Evolutionary conservation across 2,797 vertebrate species (phyloP), one percentile per base, ranked within the genome.

Genomic region (Ptychadena robeensis): DNA sequence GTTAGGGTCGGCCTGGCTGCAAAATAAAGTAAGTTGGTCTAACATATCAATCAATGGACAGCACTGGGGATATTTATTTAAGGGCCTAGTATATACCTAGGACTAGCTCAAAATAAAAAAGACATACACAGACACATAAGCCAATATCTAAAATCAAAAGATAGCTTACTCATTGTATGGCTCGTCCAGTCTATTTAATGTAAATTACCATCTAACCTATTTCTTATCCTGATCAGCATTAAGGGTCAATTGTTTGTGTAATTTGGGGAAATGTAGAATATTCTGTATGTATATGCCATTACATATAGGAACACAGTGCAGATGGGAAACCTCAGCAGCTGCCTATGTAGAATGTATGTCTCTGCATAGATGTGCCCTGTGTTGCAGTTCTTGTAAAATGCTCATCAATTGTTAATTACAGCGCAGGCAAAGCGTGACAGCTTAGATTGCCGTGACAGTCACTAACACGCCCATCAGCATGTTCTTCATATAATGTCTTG

Each of bases 351-450:
- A 27, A 53, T 40, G 22, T 59, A 8, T 48, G 38, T 32, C 31
- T 79, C 73, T 83, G 44, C 69, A 59, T 73, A 25, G n/a, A 67
- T 73, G 67, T 72, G 59, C 66, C 61, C 37, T 31, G 8, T 25
- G 44, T 66, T 37, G 35, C 32, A 73, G 64, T 74, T 80, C 77
- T 75, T 79, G 76, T 67, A 64, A 38, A 69, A 84, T 69, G 65
- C 77, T 75, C 64, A 80, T 69, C 77, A 80, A 65, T 64, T 38
- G 77, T 80, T 84, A 84, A 84, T 84, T 84, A 84, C 77, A 80
- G 82, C 80, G 77, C 82, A 70, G 65, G 71, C 77, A 80, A 84
- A 80, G 82, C 71, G 65, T 80, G 82, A 84, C 71, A 80, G 64
- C 64, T 80, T 68, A 80, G 77, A 84, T 79, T 74, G 76, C 76